phyloP scores from a whole-genome alignment of 2,113 vertebrate genomes.

The Scomber japonicus region DNA sequence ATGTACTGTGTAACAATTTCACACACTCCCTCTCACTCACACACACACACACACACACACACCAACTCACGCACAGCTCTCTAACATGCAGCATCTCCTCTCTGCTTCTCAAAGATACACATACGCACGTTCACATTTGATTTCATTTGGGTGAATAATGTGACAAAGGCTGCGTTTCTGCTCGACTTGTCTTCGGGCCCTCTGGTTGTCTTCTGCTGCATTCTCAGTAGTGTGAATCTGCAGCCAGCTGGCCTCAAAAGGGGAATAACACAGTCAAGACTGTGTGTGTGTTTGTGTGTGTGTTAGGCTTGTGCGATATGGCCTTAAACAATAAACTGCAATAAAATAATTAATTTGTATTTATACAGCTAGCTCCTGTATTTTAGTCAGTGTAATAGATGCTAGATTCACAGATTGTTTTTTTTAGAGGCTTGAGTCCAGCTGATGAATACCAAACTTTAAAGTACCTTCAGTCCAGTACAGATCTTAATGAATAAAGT shows the following conservation, averaged over 20 bases:
- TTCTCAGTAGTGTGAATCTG: slow-evolving; percentile 7
- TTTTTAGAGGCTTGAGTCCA: too few relatives aligned
- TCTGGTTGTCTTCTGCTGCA: slow-evolving; percentile 28
- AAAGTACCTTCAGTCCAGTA: too few relatives aligned
- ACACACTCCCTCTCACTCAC: slow-evolving; percentile 46
- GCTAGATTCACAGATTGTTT: too few relatives aligned
- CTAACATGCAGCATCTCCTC: slow-evolving; percentile 24
- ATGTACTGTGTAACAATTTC: slow-evolving; percentile 67
- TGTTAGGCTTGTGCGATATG: too few relatives aligned
- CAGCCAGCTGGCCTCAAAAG: slow-evolving; percentile 30
- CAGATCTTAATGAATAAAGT: too few relatives aligned
- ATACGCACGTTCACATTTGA: slow-evolving; percentile 41
- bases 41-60: slow-evolving; percentile 26
- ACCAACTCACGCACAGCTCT: slow-evolving; percentile 13
- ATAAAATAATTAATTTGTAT: too few relatives aligned
- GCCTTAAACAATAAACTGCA: too few relatives aligned
- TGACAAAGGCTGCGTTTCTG: slow-evolving; percentile 59
- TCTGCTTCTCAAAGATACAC: slow-evolving; percentile 45
- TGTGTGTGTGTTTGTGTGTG: not conserved
- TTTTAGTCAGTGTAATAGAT: too few relatives aligned
- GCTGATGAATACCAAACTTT: too few relatives aligned
- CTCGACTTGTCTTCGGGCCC: slow-evolving; percentile 44
- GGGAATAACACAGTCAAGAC: slow-evolving; percentile 20
- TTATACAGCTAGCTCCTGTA: too few relatives aligned
- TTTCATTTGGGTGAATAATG: slow-evolving; percentile 60